Conservation (phyloP, 92 coral and sea anemone genomes). For the Desmophyllum pertusum region DNA sequence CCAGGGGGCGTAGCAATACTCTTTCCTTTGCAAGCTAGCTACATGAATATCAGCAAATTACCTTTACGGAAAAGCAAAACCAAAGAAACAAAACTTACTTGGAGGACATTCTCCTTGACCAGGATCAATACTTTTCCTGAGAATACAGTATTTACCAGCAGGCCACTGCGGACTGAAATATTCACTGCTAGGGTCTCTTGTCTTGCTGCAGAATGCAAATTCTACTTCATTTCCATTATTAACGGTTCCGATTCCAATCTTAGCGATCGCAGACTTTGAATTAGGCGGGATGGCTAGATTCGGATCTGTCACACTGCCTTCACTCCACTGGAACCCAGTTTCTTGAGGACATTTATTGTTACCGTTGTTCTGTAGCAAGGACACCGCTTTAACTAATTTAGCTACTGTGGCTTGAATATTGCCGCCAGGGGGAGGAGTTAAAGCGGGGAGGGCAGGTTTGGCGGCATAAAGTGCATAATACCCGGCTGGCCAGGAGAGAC, state of each 20-base stretch:
- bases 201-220: conserved; percentile 5
- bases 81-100: not conserved
- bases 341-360: not conserved
- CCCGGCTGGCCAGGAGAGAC: not conserved
- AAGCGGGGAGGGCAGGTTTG: too few relatives aligned
- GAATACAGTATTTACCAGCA: conserved; percentile 4
- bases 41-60: not conserved
- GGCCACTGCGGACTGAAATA: conserved; percentile 13
- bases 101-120: not conserved
- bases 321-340: conserved; percentile 13
- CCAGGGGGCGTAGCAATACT: not conserved
- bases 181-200: not conserved
- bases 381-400: too few relatives aligned
- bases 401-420: too few relatives aligned
- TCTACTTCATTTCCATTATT: not conserved
- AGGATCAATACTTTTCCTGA: conserved; percentile 7
- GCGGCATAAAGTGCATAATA: not conserved
- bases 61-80: not conserved
- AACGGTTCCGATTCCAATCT: not conserved
- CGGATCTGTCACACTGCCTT: conserved; percentile 6
- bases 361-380: too few relatives aligned
- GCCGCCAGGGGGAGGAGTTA: too few relatives aligned
- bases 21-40: not conserved
- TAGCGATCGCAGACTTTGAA: not conserved
- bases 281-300: not conserved